A percentile compares a stretch with the other conserved stretches of the same genome.
phyloP scores from a whole-genome alignment of 37 sponge, comb jelly and placozoan species.

The Halichondria panicea region DNA sequence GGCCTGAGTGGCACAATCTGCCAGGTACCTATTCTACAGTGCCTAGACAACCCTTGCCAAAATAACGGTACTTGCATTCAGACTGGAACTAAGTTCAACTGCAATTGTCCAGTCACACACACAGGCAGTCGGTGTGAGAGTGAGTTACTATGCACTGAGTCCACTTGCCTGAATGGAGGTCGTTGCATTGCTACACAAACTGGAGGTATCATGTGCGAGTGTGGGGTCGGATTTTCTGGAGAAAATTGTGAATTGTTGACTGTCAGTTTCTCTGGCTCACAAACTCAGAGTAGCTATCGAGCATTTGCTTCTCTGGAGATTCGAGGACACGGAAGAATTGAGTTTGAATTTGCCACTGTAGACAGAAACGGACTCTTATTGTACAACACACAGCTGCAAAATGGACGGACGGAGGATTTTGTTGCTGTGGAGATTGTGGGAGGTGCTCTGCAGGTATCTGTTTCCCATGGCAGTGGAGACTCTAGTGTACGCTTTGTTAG shows the following conservation, averaged over 20 bases:
- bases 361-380: slow-evolving; percentile 40
- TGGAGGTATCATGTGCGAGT: slow-evolving; percentile 31
- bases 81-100: slow-evolving; percentile 7
- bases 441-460: slow-evolving; percentile 24
- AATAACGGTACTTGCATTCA: slow-evolving; percentile 61
- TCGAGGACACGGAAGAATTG: slow-evolving; percentile 16
- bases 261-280: slow-evolving; percentile 46
- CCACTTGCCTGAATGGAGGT: slow-evolving; percentile 47
- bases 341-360: slow-evolving; percentile 46
- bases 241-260: slow-evolving; percentile 32
- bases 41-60: slow-evolving; percentile 19
- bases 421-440: slow-evolving; percentile 45
- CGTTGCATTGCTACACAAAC: slow-evolving; percentile 8
- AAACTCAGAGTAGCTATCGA: slow-evolving; percentile 32
- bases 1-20: slow-evolving; percentile 50
- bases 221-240: slow-evolving; percentile 36
- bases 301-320: slow-evolving; percentile 36
- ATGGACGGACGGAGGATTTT: slow-evolving; percentile 30
- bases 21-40: slow-evolving; percentile 22
- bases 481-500: slow-evolving; percentile 5
- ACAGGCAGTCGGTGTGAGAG: slow-evolving; percentile 46
- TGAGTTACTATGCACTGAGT: slow-evolving; percentile 19
- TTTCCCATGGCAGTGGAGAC: slow-evolving; percentile 43
- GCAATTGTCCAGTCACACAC: slow-evolving; percentile 32
- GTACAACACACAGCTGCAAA: slow-evolving; percentile 47